These are phyloP conservation scores for Ceriagrion tenellum DNA, from an alignment of 2,888 invertebrate genomes.

Conservation along the genomic window DNA sequence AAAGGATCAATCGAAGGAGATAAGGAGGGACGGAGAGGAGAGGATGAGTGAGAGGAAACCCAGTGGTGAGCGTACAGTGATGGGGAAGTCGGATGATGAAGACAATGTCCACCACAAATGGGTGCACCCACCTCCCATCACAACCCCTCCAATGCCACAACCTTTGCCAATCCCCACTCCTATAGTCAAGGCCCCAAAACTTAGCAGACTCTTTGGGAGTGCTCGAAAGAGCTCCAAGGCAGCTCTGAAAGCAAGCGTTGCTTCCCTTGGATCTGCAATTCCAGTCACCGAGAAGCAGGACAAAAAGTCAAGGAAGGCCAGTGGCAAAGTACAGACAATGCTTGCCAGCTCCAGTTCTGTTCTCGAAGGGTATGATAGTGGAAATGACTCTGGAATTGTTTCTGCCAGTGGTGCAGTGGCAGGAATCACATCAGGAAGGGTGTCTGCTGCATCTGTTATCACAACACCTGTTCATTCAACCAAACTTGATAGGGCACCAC, in stretches of 20 bases:
- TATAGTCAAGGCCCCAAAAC: slow-evolving; percentile 69
- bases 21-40: slow-evolving; percentile 37
- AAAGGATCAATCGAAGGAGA: slow-evolving; percentile 33
- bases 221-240: slow-evolving; percentile 69
- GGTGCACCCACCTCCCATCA: slow-evolving; percentile 68
- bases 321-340: slow-evolving; percentile 59
- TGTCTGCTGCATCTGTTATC: slow-evolving; percentile 79
- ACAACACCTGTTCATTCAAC: slow-evolving; percentile 41
- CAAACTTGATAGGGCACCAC: slow-evolving; percentile 26
- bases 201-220: slow-evolving; percentile 70
- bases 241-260: slow-evolving; percentile 45
- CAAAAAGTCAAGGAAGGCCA: slow-evolving; percentile 61
- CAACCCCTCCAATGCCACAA: slow-evolving; percentile 74
- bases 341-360: slow-evolving; percentile 73
- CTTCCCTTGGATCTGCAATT: slow-evolving; percentile 4
- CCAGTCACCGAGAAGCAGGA: slow-evolving; percentile 60
- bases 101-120: slow-evolving; percentile 72
- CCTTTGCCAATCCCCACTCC: slow-evolving; percentile 77
- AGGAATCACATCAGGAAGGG: slow-evolving; percentile 89
- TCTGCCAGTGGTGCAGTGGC: slow-evolving; percentile 74
- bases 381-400: slow-evolving; percentile 85
- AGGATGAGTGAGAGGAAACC: slow-evolving; percentile 13
- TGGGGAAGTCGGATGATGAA: slow-evolving; percentile 77
- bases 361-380: slow-evolving; percentile 89
- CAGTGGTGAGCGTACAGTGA: slow-evolving; percentile 74